Conservation (phyloP, 2,797 vertebrate species). For the Podarcis siculus region DNA sequence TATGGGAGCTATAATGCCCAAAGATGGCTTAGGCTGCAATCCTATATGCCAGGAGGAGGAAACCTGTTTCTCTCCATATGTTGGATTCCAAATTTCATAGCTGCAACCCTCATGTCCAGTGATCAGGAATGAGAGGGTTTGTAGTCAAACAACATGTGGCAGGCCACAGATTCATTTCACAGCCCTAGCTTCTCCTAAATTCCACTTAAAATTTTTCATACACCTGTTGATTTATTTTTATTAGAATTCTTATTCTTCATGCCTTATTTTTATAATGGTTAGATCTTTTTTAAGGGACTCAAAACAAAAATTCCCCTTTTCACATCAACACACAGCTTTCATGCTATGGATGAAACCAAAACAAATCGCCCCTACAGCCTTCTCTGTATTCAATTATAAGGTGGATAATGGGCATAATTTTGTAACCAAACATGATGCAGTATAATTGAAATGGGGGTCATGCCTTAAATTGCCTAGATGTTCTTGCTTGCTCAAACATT, state of each 20-base stretch:
- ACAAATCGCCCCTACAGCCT: conserved; percentile 24
- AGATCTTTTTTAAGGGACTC: not conserved
- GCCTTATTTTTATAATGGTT: conserved; percentile 44
- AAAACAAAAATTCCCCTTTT: not conserved
- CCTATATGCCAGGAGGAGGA: too few relatives aligned
- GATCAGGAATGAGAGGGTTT: too few relatives aligned
- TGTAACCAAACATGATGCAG: conserved; percentile 46
- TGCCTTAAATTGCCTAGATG: conserved; percentile 63
- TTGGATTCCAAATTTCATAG: too few relatives aligned
- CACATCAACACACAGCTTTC: conserved; percentile 31
- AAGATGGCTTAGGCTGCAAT: too few relatives aligned
- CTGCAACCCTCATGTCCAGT: too few relatives aligned
- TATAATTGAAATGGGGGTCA: conserved; percentile 48
- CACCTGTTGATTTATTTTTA: not conserved
- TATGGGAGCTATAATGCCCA: too few relatives aligned
- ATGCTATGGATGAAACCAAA: conserved; percentile 49
- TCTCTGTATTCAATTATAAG: conserved; percentile 22
- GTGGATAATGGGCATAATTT: conserved; percentile 50
- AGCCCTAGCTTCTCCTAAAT: not conserved
- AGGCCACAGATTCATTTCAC: too few relatives aligned
- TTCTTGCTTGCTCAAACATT: conserved; percentile 40
- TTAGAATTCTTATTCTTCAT: conserved; percentile 17
- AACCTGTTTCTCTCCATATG: too few relatives aligned
- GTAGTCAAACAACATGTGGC: too few relatives aligned
- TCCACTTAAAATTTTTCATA: conserved; percentile 20